Evolutionary conservation across 2,888 invertebrate genomes (phyloP), one percentile per base, ranked within the genome.

Genomic region (Aricia artaxerxes): DNA sequence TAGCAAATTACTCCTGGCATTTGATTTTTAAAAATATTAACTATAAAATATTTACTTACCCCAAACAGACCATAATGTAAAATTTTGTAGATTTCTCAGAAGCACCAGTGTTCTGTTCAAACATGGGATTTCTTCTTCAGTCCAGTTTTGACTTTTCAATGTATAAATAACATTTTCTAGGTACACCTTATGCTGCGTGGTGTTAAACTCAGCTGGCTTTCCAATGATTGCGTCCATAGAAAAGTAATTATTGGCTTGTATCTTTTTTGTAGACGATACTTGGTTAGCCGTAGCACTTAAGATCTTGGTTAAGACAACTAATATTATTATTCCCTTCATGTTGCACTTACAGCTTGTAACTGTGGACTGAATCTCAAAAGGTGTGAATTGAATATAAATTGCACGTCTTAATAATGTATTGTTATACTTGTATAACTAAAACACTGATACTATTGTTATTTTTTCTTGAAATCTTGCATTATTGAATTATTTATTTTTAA

Each of bases 51-150:
- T 49, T 1, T 60, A 91, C 95, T 92, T 86, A 95, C 95, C 92
- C 94, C 95, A 95, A 82, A 95, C 94, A 0, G 95, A 95, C 95
- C 95, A 95, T 31, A 95, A 83, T 0, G 95, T 95, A 80, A 95
- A 93, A 84, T 95, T 95, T 83, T 93, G 92, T 82, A 95, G 85
- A 77, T 87, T 87, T 4, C 86, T 84, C 11, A 94, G 85, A 85
- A 93, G 82, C n/a, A 83, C 81, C 49, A 91, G 82, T 1, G 93
- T 92, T 57, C 90, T 87, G 49, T 90, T 85, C 80, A 93, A 82
- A 79, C 94, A 94, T 0, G 88, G 88, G 16, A 87, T 82, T 79
- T 84, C 83, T 78, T 82, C 86, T 4, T 86, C 86, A 75, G 83
- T 84, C 40, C 83, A 82, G 64, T 82, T 82, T 13, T 84, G 83